Conservation (phyloP, 1,140 invertebrate genomes). For the Calephelis nemesis region DNA sequence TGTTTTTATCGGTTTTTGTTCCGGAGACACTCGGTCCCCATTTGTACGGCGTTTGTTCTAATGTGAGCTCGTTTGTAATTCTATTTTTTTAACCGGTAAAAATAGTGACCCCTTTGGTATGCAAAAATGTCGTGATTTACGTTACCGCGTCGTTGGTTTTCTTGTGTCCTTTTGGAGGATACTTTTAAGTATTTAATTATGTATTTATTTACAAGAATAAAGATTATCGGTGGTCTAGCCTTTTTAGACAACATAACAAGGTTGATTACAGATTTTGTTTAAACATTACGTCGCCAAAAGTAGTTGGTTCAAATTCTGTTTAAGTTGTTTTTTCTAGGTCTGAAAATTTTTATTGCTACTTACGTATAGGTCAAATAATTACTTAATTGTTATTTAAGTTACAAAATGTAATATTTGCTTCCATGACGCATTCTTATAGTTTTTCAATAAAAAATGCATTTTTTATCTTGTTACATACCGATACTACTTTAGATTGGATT, state of each 20-base stretch:
- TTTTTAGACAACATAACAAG: too few species aligned
- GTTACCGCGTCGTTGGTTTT: slow-evolving; percentile 39
- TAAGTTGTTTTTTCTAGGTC: too few species aligned
- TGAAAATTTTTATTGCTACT: too few species aligned
- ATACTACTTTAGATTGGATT: too few species aligned
- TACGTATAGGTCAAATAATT: too few species aligned
- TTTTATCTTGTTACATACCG: too few species aligned
- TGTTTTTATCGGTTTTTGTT: slow-evolving; percentile 78
- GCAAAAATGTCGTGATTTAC: slow-evolving; percentile 53
- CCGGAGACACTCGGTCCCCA: slow-evolving; percentile 59
- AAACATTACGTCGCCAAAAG: too few species aligned
- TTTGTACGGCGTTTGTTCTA: slow-evolving; percentile 65
- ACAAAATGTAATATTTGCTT: not conserved
- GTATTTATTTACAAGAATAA: not conserved
- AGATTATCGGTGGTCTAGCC: not conserved
- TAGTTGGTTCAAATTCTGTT: too few species aligned
- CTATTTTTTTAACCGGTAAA: slow-evolving; percentile 55
- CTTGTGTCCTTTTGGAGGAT: slow-evolving; percentile 28
- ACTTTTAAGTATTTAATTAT: not conserved
- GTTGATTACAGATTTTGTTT: too few species aligned
- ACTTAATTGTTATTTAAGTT: too few species aligned
- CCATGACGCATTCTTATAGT: too few species aligned
- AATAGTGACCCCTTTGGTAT: slow-evolving; percentile 49
- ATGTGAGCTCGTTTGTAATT: slow-evolving; percentile 70
- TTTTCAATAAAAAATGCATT: too few species aligned